Evolutionary conservation across 2,113 vertebrate genomes (phyloP).

Genomic region (Notechis scutatus): DNA sequence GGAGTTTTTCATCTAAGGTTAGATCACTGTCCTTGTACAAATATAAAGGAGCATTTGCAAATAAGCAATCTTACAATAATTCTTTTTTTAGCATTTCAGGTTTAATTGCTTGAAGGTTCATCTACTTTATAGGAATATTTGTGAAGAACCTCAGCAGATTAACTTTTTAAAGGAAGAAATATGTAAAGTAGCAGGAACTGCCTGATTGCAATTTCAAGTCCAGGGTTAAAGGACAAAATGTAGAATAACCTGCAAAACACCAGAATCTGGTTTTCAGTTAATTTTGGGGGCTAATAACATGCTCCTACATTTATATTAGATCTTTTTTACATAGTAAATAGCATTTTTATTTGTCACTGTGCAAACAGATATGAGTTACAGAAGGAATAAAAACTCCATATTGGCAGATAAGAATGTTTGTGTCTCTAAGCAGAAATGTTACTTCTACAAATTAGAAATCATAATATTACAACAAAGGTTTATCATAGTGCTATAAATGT

Average conservation of each 20-base stretch:
- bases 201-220: neutral
- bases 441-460: neutral
- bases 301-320: neutral
- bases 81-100: neutral
- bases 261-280: conserved; percentile 13
- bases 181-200: neutral
- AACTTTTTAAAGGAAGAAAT: conserved; percentile 3
- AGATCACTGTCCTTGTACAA: neutral
- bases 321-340: neutral
- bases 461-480: neutral
- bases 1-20: neutral
- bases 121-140: neutral
- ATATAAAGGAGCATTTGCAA: neutral
- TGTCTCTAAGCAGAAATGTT: neutral
- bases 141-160: neutral
- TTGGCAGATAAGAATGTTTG: neutral
- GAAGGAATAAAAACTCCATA: neutral
- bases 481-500: neutral
- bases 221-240: conserved; percentile 25
- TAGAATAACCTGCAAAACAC: conserved; percentile 9
- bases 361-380: conserved; percentile 3
- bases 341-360: conserved; percentile 24
- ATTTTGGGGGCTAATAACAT: neutral
- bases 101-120: neutral
- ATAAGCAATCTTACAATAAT: neutral